phyloP scores from a whole-genome alignment of 2,797 vertebrate genomes.

The Hafferia zeledoni region DNA sequence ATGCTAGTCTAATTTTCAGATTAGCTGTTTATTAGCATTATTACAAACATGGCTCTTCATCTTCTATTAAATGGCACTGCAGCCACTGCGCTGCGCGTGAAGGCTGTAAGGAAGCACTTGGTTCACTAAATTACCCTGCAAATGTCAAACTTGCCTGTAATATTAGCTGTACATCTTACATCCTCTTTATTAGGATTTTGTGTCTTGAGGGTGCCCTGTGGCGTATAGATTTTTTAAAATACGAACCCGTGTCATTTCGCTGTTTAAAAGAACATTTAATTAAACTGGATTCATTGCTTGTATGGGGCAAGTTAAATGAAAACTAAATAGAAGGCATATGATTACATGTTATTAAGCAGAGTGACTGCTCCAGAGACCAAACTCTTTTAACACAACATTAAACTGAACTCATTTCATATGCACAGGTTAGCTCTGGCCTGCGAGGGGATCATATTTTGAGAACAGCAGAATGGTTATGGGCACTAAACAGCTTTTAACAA shows the following conservation, averaged over 20 bases:
- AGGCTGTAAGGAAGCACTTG: constrained; percentile 34
- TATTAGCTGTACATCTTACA: constrained; percentile 72
- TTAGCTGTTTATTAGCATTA: constrained; percentile 43
- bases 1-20: constrained; percentile 32
- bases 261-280: constrained; percentile 84
- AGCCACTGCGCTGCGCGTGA: neutral
- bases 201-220: constrained; percentile 71
- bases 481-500: constrained; percentile 81
- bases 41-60: constrained; percentile 35
- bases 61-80: constrained; percentile 16
- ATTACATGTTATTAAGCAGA: constrained; percentile 86
- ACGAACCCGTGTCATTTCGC: constrained; percentile 72
- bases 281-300: constrained; percentile 79
- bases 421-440: constrained; percentile 87
- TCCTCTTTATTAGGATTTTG: constrained; percentile 75
- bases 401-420: constrained; percentile 85
- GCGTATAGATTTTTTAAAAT: constrained; percentile 74
- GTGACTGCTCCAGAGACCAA: constrained; percentile 81
- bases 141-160: constrained; percentile 73
- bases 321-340: constrained; percentile 77
- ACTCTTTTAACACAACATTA: constrained; percentile 87
- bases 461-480: constrained; percentile 81
- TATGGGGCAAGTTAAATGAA: constrained; percentile 77
- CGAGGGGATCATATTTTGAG: constrained; percentile 81
- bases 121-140: constrained; percentile 72